Conservation (phyloP, 2,888 invertebrate species). For the Lobophora halterata region DNA sequence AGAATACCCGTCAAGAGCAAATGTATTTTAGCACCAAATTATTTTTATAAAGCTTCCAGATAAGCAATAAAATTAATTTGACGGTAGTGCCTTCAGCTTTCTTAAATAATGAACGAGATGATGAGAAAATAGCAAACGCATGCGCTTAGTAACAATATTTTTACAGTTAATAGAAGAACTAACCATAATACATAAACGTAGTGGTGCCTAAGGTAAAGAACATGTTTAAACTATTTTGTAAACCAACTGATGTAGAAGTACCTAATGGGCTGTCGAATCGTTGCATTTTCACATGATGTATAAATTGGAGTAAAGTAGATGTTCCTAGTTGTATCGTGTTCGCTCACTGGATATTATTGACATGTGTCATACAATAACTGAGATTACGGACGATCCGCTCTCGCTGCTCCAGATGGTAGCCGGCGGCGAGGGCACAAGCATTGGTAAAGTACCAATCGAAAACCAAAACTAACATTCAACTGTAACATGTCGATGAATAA, state of each 20-base stretch:
- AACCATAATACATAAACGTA: slow-evolving; percentile 74
- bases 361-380: slow-evolving; percentile 61
- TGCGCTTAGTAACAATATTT: slow-evolving; percentile 76
- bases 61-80: slow-evolving; percentile 73
- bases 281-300: slow-evolving; percentile 71
- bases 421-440: slow-evolving; percentile 60
- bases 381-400: slow-evolving; percentile 48
- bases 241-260: slow-evolving; percentile 57
- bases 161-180: slow-evolving; percentile 75
- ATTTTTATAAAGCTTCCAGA: slow-evolving; percentile 75
- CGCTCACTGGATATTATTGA: slow-evolving; percentile 58
- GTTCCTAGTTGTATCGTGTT: slow-evolving; percentile 73
- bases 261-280: slow-evolving; percentile 74
- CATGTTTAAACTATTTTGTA: slow-evolving; percentile 71
- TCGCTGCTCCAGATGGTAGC: slow-evolving; percentile 14
- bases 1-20: slow-evolving; percentile 59
- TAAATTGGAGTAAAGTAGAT: slow-evolving; percentile 56
- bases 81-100: slow-evolving; percentile 80
- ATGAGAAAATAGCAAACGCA: slow-evolving; percentile 67
- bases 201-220: slow-evolving; percentile 67
- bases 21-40: slow-evolving; percentile 66
- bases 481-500: slow-evolving; percentile 68
- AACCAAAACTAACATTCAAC: slow-evolving; percentile 68
- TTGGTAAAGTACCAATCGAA: slow-evolving; percentile 67
- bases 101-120: slow-evolving; percentile 57